These are phyloP conservation scores for Rhodinocichla rosea DNA, from an alignment of 2,113 vertebrate species.

Conservation along the genomic window DNA sequence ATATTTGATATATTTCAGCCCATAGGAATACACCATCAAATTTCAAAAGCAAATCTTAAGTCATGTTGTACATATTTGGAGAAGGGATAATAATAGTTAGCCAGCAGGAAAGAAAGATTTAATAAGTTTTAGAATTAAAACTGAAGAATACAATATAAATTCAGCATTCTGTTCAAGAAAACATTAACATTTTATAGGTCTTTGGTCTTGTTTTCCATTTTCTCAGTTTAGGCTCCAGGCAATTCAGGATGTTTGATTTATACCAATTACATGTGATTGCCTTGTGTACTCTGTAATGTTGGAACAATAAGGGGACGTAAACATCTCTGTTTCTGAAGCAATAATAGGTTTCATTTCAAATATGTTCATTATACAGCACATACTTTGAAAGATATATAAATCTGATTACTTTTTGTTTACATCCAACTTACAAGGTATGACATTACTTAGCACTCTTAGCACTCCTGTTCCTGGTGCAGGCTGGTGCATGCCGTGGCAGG, in stretches of 20 bases:
- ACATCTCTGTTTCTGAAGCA: slow-evolving; percentile 1
- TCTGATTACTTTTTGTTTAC: background rate
- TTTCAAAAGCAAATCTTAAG: background rate
- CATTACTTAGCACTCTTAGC: background rate
- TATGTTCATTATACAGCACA: background rate
- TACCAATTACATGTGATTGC: slow-evolving; percentile 23
- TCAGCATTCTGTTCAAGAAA: background rate
- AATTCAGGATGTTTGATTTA: slow-evolving; percentile 20
- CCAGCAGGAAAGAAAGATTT: background rate
- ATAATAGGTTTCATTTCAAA: slow-evolving; percentile 21
- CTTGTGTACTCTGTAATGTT: background rate
- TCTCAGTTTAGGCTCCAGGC: slow-evolving; percentile 2
- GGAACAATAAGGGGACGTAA: background rate
- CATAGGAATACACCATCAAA: background rate
- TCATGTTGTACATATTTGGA: background rate
- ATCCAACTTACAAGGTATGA: background rate
- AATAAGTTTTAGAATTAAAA: slow-evolving; percentile 22
- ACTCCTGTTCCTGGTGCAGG: background rate
- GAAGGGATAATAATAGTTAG: background rate
- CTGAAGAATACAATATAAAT: background rate
- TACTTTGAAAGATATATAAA: background rate
- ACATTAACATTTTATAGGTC: slow-evolving; percentile 40
- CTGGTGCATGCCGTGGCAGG: too few species aligned
- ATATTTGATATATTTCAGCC: background rate
- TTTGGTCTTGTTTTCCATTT: slow-evolving; percentile 16